Conservation (phyloP, 2,113 vertebrate species). For the Laticauda laticaudata region DNA sequence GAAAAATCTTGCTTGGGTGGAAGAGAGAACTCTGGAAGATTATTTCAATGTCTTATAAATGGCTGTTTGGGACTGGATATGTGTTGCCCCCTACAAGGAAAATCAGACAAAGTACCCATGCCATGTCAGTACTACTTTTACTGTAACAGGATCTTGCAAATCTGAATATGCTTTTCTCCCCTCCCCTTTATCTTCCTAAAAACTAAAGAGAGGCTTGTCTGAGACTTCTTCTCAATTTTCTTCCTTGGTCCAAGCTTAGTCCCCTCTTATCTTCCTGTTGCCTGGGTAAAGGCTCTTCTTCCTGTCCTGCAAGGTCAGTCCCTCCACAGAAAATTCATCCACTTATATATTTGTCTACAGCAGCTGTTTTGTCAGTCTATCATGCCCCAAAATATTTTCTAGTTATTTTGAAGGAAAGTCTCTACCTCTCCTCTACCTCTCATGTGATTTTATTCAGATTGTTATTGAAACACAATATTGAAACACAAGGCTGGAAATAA, state of each 20-base stretch:
- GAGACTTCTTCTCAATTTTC: neutral
- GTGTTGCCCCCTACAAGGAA: neutral
- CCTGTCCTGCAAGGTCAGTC: neutral
- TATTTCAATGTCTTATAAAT: neutral
- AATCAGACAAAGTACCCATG: neutral
- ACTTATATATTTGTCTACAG: neutral
- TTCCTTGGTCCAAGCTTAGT: neutral
- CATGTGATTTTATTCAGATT: neutral
- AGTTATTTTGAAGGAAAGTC: neutral
- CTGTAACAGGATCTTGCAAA: neutral
- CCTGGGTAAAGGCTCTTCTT: neutral
- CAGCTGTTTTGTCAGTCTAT: neutral
- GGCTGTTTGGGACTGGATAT: neutral
- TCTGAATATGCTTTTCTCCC: neutral
- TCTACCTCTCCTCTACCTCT: neutral
- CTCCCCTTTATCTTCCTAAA: neutral
- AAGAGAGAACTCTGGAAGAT: neutral
- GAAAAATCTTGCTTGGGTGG: neutral
- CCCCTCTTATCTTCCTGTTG: neutral
- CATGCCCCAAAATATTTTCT: neutral
- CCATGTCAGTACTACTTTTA: neutral
- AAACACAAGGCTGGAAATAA: neutral
- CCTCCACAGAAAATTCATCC: neutral
- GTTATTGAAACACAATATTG: neutral
- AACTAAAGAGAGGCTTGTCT: neutral